Percentiles rank a stretch among this genome's conserved stretches.
Conservation (phyloP, 2,113 vertebrate species). For the Plecturocebus donacophilus region DNA sequence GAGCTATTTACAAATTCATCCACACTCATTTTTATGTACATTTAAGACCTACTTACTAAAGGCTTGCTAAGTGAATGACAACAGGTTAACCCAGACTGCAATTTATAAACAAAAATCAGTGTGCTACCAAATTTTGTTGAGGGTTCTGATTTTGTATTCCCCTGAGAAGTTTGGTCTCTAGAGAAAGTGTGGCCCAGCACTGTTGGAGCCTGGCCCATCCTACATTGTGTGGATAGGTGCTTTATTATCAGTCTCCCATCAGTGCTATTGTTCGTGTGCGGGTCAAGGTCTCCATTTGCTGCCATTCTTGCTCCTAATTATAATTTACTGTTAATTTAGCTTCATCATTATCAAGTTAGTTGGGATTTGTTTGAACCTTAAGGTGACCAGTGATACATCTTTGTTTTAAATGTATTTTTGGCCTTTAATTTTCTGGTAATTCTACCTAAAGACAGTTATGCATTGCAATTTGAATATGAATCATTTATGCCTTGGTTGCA, state of each 20-base stretch:
- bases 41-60: neutral
- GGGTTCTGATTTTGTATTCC: neutral
- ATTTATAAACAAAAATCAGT: slow-evolving; percentile 13
- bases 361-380: slow-evolving; percentile 8
- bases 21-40: neutral
- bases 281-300: neutral
- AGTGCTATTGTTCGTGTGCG: neutral
- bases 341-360: neutral
- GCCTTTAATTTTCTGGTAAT: slow-evolving; percentile 19
- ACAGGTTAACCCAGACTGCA: neutral
- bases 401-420: neutral
- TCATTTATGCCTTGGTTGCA: neutral
- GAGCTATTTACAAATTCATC: neutral
- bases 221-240: neutral
- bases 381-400: neutral
- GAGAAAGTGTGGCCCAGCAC: neutral
- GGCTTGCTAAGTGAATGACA: neutral
- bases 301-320: slow-evolving; percentile 6
- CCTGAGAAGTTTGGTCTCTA: neutral
- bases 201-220: neutral
- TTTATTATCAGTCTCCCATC: neutral
- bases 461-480: neutral
- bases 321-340: neutral
- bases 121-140: neutral
- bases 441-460: neutral